These are phyloP conservation scores for Podargus strigoides DNA, from an alignment of 2,797 vertebrate genomes.

Conservation along the genomic window DNA sequence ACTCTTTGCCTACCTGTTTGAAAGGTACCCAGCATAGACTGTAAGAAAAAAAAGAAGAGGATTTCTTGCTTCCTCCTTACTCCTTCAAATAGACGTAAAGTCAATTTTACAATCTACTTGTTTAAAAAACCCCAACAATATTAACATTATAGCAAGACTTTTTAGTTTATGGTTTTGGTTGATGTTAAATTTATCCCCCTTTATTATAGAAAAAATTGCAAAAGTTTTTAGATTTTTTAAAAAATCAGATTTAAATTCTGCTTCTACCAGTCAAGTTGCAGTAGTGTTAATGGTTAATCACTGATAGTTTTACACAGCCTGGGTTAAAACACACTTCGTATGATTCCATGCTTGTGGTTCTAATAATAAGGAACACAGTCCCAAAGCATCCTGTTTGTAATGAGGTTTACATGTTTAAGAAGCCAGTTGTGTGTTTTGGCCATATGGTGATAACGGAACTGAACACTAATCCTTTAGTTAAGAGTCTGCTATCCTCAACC, in stretches of 20 bases:
- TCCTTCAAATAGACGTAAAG: not conserved
- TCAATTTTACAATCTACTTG: not conserved
- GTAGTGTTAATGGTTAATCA: not conserved
- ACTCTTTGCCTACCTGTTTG: not conserved
- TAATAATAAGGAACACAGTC: not conserved
- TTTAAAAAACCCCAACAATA: not conserved
- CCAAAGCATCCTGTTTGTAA: not conserved
- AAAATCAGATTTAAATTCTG: not conserved
- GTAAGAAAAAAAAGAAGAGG: not conserved
- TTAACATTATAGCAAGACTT: not conserved
- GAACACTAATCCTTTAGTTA: not conserved
- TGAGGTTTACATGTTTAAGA: not conserved
- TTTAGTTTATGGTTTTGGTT: not conserved
- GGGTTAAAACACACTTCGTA: not conserved
- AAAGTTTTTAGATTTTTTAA: too few species aligned
- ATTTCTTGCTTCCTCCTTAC: not conserved
- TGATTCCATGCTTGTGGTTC: not conserved
- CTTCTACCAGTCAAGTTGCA: not conserved
- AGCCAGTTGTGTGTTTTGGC: not conserved
- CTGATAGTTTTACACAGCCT: not conserved
- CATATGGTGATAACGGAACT: not conserved
- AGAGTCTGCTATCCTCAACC: not conserved
- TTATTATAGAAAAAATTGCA: not conserved
- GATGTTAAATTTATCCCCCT: not conserved
- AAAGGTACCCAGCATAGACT: not conserved